Evolutionary conservation across 92 coral and sea anemone species (phyloP).

Genomic region (Umimayanthus kanabou): DNA sequence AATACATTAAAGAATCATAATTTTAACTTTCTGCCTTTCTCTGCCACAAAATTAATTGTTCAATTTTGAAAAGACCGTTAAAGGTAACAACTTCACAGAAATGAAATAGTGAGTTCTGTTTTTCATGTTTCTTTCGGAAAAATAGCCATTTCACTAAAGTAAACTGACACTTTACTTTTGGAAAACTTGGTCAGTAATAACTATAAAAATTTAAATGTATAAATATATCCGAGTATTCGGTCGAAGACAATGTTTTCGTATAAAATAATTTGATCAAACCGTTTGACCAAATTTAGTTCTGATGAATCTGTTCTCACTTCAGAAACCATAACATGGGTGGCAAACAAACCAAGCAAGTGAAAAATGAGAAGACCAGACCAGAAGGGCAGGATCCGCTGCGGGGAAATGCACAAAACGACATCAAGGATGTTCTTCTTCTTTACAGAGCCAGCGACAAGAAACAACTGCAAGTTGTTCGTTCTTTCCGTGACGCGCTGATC

Average conservation of each 20-base stretch:
- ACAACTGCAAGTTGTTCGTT: slow-evolving; percentile 62
- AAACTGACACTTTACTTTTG: not conserved
- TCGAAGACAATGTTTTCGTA: not conserved
- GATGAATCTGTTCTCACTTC: not conserved
- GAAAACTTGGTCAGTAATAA: not conserved
- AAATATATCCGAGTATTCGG: not conserved
- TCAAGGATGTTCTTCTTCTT: slow-evolving; percentile 71
- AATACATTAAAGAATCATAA: not conserved
- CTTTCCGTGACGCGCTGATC: slow-evolving; percentile 81
- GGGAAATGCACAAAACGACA: slow-evolving; percentile 11
- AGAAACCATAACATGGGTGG: not conserved
- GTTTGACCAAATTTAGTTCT: not conserved
- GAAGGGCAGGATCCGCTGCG: not conserved
- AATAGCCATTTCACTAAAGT: not conserved
- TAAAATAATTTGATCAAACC: not conserved
- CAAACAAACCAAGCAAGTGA: not conserved
- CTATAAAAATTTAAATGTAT: not conserved
- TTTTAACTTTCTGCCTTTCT: not conserved
- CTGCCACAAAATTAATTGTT: slow-evolving; percentile 6
- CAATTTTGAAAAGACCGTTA: not conserved
- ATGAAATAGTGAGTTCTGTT: too few species aligned
- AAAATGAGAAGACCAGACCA: not conserved
- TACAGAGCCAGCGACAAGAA: slow-evolving; percentile 59
- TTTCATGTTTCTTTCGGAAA: too few species aligned
- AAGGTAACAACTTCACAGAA: too few species aligned